These are phyloP conservation scores for Argyrosomus japonicus DNA, from an alignment of 2,113 vertebrate genomes.

Conservation along the genomic window DNA sequence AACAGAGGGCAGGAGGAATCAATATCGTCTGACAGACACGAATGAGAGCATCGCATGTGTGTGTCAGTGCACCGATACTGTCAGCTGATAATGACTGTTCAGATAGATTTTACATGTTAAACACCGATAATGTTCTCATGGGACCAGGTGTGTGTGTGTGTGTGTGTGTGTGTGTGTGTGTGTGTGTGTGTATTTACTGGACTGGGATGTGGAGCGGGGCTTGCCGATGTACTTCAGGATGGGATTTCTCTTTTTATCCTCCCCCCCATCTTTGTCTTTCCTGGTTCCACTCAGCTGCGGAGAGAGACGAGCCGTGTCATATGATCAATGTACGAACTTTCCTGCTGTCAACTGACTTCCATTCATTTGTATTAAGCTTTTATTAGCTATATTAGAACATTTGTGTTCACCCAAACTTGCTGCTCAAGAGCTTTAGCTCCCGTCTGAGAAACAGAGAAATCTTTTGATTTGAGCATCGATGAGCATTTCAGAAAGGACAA, in stretches of 20 bases:
- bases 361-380: neutral
- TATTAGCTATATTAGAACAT: neutral
- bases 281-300: slow-evolving; percentile 87
- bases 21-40: slow-evolving; percentile 5
- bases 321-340: neutral
- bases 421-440: no score
- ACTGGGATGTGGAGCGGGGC: slow-evolving; percentile 90
- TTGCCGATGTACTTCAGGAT: slow-evolving; percentile 97
- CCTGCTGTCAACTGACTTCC: neutral
- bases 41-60: neutral
- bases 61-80: neutral
- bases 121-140: neutral
- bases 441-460: no score
- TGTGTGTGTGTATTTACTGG: slow-evolving; percentile 85
- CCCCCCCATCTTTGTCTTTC: slow-evolving; percentile 90
- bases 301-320: neutral
- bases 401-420: no score
- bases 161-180: slow-evolving; percentile 16
- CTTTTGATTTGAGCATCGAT: neutral
- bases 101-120: neutral
- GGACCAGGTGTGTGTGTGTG: neutral
- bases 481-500: neutral
- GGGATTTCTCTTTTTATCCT: slow-evolving; percentile 93
- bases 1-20: slow-evolving; percentile 29
- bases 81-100: neutral